Conservation (phyloP, 2,797 vertebrate species). For the Hyperoplus immaculatus region DNA sequence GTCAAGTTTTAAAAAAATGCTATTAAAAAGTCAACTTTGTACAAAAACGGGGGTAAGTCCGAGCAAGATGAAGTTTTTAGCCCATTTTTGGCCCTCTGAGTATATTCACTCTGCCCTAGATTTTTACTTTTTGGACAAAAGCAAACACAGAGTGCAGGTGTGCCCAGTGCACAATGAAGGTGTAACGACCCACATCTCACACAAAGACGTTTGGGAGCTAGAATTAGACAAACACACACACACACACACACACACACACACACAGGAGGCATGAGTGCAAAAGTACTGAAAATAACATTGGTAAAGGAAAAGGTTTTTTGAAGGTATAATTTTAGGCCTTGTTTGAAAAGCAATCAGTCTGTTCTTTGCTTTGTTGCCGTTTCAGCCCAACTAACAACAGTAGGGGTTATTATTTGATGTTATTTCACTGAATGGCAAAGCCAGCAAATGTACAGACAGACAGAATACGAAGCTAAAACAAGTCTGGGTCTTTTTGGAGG, state of each 20-base stretch:
- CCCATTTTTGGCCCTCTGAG: background rate
- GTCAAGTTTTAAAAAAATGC: background rate
- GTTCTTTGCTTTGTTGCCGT: background rate
- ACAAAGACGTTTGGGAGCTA: slow-evolving; percentile 3
- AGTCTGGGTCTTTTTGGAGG: too few relatives aligned
- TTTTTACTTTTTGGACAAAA: slow-evolving; percentile 1
- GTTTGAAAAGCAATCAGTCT: slow-evolving; percentile 11
- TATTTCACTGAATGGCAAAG: too few relatives aligned
- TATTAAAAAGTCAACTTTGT: background rate
- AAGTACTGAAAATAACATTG: slow-evolving; percentile 5
- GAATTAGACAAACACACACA: slow-evolving; percentile 13
- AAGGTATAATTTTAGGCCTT: background rate
- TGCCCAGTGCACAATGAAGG: background rate
- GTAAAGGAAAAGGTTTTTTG: background rate
- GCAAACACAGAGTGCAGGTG: slow-evolving; percentile 15
- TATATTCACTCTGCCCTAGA: background rate
- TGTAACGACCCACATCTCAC: slow-evolving; percentile 23
- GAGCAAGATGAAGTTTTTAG: slow-evolving; percentile 7
- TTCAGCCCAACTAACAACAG: background rate
- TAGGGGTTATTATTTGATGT: background rate
- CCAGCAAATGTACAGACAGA: too few relatives aligned
- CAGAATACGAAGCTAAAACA: too few relatives aligned
- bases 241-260: background rate
- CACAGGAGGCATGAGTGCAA: background rate
- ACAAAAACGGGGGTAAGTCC: background rate